A percentile compares a stretch with the other conserved stretches of the same genome.
phyloP scores from a whole-genome alignment of 2,113 vertebrate species.

The Hyperoodon ampullatus region DNA sequence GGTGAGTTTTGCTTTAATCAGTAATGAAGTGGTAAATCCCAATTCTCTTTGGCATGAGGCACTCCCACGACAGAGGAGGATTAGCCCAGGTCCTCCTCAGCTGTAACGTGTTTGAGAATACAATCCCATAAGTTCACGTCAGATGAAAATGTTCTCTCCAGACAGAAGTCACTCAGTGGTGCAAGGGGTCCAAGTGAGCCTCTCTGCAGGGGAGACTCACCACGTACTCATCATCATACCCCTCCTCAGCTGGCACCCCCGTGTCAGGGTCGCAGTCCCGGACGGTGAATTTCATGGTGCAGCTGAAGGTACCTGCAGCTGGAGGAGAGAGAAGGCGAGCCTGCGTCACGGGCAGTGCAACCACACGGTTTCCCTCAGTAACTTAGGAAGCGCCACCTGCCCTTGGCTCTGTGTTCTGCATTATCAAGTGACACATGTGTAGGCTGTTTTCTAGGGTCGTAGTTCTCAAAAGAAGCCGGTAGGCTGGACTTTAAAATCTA shows the following conservation, averaged over 20 bases:
- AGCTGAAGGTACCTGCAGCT: slow-evolving; percentile 97
- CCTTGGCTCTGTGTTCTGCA: background rate
- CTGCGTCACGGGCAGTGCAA: background rate
- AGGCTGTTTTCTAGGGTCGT: background rate
- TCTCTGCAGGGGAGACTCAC: slow-evolving; percentile 83
- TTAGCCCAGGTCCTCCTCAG: background rate
- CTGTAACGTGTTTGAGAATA: background rate
- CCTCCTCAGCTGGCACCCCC: slow-evolving; percentile 94
- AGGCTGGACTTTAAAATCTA: background rate
- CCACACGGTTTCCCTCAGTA: background rate
- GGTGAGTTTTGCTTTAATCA: background rate
- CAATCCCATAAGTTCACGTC: background rate
- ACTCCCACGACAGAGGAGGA: background rate
- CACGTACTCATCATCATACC: slow-evolving; percentile 98
- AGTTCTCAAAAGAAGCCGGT: background rate
- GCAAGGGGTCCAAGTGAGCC: accelerated
- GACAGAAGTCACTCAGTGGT: background rate
- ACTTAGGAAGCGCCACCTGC: background rate
- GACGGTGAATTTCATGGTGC: slow-evolving; percentile 97
- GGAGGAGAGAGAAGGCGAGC: background rate
- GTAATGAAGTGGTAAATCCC: background rate
- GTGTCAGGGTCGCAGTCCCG: slow-evolving; percentile 97
- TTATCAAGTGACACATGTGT: background rate
- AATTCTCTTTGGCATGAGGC: background rate
- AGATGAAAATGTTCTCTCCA: background rate